Evolutionary conservation across 2,113 vertebrate species (phyloP), one percentile per base, ranked within the genome.

Genomic region (Butorides virescens): DNA sequence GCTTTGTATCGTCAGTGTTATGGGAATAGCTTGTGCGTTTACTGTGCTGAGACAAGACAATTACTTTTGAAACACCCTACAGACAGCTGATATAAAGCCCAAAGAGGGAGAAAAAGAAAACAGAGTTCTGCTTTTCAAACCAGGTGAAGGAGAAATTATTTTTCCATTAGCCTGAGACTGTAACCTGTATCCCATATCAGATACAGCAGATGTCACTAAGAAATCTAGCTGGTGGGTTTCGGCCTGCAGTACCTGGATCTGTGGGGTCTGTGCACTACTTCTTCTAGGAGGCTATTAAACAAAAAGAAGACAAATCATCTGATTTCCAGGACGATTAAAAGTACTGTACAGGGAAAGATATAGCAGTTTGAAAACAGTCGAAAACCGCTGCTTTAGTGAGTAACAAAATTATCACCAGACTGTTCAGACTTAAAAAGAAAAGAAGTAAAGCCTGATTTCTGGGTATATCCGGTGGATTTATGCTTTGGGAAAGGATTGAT

Each of bases 21-120:
- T 76, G 91, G 89, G 86, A 95, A 92, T 89, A 95, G 44, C 63
- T 89, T 85, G 74, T 79, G 89, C 87, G 66, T 92, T 96, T 91
- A 90, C 77, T 72, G 17, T 50, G 29, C 46, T 79, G 49, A 96
- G 86, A 92, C 91, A 94, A 92, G 72, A 86, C 76, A 91, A 73
- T 53, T 62, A 73, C 89, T 93, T 92, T 58, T 82, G 86, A 96
- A 97, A 95, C n/a, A 82, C 39, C 49, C 49, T 73, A 76, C 65
- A 70, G 46, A 55, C 66, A 91, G 58, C 42, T 85, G 66, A 90
- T 70, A 76, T 36, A 85, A 68, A 95, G 23, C 22, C 74, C 63
- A 67, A 81, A 93, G 86, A 87, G 53, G 36, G 44, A 61, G 39
- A 66, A 82, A 80, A 88, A 65, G 2, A 81, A 78, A 93, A 50